Conservation (phyloP, 2,888 invertebrate genomes). For the Drosophila pegasa region DNA sequence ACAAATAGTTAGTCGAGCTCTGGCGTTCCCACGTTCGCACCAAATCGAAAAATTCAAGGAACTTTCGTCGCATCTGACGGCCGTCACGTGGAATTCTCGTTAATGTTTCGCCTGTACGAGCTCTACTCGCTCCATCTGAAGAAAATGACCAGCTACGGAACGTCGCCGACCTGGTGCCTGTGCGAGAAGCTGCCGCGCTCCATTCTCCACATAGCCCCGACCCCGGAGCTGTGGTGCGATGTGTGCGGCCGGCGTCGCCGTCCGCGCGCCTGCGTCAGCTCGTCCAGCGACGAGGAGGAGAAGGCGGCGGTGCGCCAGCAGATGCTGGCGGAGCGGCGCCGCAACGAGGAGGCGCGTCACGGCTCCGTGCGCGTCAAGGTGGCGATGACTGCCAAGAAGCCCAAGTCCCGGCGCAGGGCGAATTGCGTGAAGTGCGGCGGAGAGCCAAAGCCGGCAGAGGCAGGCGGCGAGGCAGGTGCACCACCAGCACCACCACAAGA, state of each 20-base stretch:
- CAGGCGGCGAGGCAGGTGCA: background rate
- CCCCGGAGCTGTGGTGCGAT: constrained; percentile 35
- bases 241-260: constrained; percentile 57
- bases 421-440: constrained; percentile 32
- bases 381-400: constrained; percentile 38
- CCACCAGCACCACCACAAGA: background rate
- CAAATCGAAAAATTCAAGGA: background rate
- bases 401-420: constrained; percentile 4
- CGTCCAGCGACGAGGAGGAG: constrained; percentile 61
- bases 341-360: constrained; percentile 15
- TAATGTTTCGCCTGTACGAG: constrained; percentile 72
- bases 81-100: background rate
- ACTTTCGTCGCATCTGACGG: background rate
- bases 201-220: constrained; percentile 42
- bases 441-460: background rate
- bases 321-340: constrained; percentile 16
- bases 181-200: constrained; percentile 67
- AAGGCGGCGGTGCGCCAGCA: constrained; percentile 8
- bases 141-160: constrained; percentile 46
- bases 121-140: constrained; percentile 56
- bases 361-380: constrained; percentile 33
- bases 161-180: constrained; percentile 43
- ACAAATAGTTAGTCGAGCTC: constrained; percentile 17
- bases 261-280: constrained; percentile 9
- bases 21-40: constrained; percentile 7